Base-by-base conservation (phyloP, 2,113 vertebrate species). In the Triplophysa dalaica region DNA sequence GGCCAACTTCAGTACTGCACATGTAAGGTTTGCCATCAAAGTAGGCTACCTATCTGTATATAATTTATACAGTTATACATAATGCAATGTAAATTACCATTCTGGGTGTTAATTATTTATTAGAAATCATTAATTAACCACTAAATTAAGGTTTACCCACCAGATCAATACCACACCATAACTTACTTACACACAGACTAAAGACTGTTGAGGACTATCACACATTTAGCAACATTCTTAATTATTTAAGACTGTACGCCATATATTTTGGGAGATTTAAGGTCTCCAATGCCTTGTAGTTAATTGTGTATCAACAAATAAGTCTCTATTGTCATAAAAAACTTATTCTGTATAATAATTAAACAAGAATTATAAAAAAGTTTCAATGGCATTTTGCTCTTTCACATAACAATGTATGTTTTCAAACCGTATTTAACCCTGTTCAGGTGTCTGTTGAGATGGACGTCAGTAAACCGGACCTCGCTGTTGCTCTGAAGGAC, bases 401-500 rank as follows among this genome's bases (percentile, higher is more conserved):
- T 11, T 45, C 10, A 11, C 43, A 45, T 45, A 14, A 54, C 5
- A 54, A 14, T 54, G 13, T 17, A 19, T 4, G 17, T 54, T 79
- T 38, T 70, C 16, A 62, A 50, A 33, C 50, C 19, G 9, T 38
- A 2, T 22, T 38, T 16, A n/a, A 21, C 7, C 43, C 12, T 65
- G 12, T 69, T 16, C 84, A 94, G 93, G 89, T 94, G 48, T 91
- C 90, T 5, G 93, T 94, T 74, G 93, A 94, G 88, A 91, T 94
- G 86, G 93, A 94, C 65, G 72, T 93, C 83, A 90, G 82, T 80
- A 92, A 93, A 77, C 93, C 93, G 0, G 92, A 94, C 80, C 88
- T 94, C 79, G 89, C 92, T 0, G 89, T 92, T 0, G 93, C 93
- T 14, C 89, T 94, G 84, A 94, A 93, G 85, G 93, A 94, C 88